Percentiles rank a stretch among this genome's conserved stretches.
phyloP scores from a whole-genome alignment of 2,888 invertebrate species.

The Oscheius sp. region DNA sequence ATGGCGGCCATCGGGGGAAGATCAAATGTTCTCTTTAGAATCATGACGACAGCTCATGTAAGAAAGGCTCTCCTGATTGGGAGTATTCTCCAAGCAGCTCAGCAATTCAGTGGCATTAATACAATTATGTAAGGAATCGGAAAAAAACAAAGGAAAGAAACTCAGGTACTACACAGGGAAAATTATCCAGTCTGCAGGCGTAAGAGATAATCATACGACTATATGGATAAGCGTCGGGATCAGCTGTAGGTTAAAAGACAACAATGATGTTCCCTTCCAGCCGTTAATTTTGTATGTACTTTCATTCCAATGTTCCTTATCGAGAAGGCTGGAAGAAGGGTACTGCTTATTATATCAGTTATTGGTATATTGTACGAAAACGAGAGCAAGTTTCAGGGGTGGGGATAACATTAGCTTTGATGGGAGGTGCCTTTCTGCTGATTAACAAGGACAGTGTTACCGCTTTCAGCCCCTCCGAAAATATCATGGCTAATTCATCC shows the following conservation, averaged over 20 bases:
- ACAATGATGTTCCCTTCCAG: slow-evolving; percentile 69
- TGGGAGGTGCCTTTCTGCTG: slow-evolving; percentile 47
- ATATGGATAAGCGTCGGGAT: slow-evolving; percentile 73
- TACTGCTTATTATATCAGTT: slow-evolving; percentile 47
- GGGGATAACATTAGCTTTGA: slow-evolving; percentile 32
- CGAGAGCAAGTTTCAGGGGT: slow-evolving; percentile 38
- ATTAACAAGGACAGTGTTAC: slow-evolving; percentile 30
- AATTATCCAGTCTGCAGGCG: slow-evolving; percentile 74
- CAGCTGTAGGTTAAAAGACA: slow-evolving; percentile 65
- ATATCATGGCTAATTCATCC: background rate
- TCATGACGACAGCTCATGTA: slow-evolving; percentile 52
- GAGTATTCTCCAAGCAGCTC: slow-evolving; percentile 73
- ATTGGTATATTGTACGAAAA: too few relatives aligned
- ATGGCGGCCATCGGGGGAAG: too few relatives aligned
- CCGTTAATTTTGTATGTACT: slow-evolving; percentile 73
- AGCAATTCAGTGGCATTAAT: slow-evolving; percentile 64
- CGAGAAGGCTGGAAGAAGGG: slow-evolving; percentile 73
- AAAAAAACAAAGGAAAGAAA: background rate
- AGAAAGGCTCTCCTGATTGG: slow-evolving; percentile 73
- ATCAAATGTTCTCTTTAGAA: too few relatives aligned
- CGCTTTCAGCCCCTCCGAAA: background rate
- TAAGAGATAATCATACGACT: slow-evolving; percentile 71
- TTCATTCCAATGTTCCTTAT: slow-evolving; percentile 73
- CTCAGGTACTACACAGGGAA: slow-evolving; percentile 75
- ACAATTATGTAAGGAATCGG: slow-evolving; percentile 72